Conservation (phyloP, 2,113 vertebrate genomes). For the Apaloderma vittatum region DNA sequence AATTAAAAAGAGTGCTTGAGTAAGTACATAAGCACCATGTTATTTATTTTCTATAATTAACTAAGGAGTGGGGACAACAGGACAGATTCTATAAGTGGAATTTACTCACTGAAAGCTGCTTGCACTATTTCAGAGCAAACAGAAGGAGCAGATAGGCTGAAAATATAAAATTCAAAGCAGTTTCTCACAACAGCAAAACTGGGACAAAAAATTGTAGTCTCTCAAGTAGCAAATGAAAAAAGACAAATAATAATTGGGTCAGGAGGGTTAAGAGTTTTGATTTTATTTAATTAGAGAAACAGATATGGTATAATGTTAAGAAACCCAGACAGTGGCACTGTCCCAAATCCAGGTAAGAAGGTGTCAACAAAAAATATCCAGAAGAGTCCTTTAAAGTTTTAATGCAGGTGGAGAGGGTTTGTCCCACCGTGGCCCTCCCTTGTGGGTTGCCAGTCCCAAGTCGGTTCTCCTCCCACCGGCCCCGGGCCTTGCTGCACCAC, state of each 20-base stretch:
- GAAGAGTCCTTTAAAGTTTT: neutral
- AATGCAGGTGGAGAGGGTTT: neutral
- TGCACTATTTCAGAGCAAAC: conserved; percentile 17
- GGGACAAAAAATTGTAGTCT: neutral
- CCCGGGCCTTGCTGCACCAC: too few relatives aligned
- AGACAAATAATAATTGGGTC: neutral
- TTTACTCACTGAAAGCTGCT: conserved; percentile 4
- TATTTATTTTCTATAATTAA: conserved; percentile 61
- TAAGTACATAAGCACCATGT: conserved; percentile 30
- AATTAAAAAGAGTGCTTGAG: conserved; percentile 11
- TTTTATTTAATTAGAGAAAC: neutral
- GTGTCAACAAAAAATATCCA: neutral
- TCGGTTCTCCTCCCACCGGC: too few relatives aligned
- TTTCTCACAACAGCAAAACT: neutral
- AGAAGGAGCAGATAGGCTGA: neutral
- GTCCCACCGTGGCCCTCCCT: too few relatives aligned
- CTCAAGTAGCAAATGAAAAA: neutral
- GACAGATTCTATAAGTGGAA: neutral
- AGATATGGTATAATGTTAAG: neutral
- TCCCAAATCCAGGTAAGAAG: neutral
- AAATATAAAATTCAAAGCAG: neutral
- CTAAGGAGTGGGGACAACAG: neutral
- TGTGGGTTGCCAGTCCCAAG: too few relatives aligned
- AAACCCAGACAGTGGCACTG: neutral
- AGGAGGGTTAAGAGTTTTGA: neutral